Conservation (phyloP, 2,797 vertebrate species). For the Pseudotriccus pelzelni region DNA sequence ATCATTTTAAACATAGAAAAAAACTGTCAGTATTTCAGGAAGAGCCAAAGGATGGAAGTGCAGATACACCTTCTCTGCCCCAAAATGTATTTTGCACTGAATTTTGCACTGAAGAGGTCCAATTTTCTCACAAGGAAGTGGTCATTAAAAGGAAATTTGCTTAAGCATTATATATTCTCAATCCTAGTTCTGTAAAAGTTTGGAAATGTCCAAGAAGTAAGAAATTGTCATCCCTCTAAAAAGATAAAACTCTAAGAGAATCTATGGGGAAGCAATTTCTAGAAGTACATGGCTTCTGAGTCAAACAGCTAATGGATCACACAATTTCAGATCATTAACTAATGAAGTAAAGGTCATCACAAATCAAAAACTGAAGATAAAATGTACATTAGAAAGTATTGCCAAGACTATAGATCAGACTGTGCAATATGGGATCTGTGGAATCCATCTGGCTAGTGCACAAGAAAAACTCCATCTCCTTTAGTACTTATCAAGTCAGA, state of each 20-base stretch:
- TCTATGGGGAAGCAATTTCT: not conserved
- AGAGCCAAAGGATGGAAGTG: not conserved
- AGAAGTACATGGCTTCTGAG: not conserved
- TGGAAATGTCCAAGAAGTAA: not conserved
- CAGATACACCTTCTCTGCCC: not conserved
- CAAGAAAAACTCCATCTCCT: not conserved
- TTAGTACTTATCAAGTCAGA: conserved; percentile 5
- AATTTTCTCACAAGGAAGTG: not conserved
- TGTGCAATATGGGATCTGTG: not conserved
- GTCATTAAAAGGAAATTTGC: not conserved
- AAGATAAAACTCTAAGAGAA: not conserved
- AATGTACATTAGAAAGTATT: not conserved
- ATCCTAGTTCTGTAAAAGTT: not conserved
- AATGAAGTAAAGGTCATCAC: not conserved
- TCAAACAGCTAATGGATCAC: not conserved
- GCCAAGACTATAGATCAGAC: not conserved
- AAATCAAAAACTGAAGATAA: not conserved
- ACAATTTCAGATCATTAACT: not conserved
- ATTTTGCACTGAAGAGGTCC: not conserved
- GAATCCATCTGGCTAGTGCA: not conserved
- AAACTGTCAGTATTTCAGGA: not conserved
- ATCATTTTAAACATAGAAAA: not conserved
- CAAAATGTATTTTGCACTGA: not conserved
- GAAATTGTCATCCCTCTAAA: not conserved
- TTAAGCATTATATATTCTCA: not conserved